These are phyloP conservation scores for human DNA, from an alignment of 2,113 vertebrate species.

Conservation along the genomic window DNA sequence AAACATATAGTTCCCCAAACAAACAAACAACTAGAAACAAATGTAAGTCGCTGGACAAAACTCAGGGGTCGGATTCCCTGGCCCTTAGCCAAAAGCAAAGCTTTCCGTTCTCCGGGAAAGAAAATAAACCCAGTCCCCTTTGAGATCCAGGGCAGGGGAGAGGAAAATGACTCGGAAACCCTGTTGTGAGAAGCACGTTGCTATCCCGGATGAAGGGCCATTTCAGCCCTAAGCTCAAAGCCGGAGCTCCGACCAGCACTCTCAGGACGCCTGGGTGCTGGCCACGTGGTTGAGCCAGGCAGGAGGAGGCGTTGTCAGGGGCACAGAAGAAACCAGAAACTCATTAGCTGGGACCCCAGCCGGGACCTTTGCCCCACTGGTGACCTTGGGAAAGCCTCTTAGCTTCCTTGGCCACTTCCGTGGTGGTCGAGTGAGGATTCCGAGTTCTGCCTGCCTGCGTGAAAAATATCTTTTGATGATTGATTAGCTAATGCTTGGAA, in stretches of 20 bases:
- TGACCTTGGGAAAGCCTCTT: neutral
- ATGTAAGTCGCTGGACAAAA: neutral
- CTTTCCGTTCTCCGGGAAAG: neutral
- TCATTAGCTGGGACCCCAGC: neutral
- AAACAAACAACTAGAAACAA: neutral
- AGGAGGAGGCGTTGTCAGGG: fast-evolving
- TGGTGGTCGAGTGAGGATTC: neutral
- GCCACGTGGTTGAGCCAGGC: fast-evolving
- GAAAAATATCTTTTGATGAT: slow-evolving; percentile 33
- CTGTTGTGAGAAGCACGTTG: fast-evolving
- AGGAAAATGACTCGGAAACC: fast-evolving
- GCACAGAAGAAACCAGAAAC: neutral
- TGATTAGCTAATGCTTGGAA: slow-evolving; percentile 35
- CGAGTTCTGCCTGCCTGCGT: neutral
- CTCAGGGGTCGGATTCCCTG: no score
- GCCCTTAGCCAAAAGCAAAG: neutral
- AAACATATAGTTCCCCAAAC: neutral
- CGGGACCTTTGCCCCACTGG: neutral
- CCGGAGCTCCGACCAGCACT: fast-evolving
- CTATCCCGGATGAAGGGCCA: fast-evolving
- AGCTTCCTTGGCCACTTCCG: neutral
- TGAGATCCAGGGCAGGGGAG: neutral
- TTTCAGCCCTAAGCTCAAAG: neutral
- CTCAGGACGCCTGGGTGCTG: neutral
- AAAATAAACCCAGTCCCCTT: neutral